phyloP scores from a whole-genome alignment of 2,888 invertebrate genomes.

The Panorpa germanica region DNA sequence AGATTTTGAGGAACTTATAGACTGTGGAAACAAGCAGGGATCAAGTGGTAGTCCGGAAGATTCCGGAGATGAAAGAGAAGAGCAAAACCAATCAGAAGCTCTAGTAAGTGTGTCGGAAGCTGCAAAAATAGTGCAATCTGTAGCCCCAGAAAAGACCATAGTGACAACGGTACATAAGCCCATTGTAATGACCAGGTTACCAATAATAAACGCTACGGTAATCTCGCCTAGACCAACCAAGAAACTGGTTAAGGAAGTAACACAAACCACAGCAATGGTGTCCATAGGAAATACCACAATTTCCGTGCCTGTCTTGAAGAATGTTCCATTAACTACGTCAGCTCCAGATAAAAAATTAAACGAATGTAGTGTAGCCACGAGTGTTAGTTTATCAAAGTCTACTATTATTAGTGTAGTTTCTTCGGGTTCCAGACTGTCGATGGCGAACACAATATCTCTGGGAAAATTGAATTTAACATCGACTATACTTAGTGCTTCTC shows the following conservation, averaged over 20 bases:
- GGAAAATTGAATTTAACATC: constrained; percentile 26
- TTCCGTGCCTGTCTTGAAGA: constrained; percentile 22
- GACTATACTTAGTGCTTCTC: constrained; percentile 19
- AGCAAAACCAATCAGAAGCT: constrained; percentile 13
- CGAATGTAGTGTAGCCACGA: constrained; percentile 25
- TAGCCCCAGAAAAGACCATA: constrained; percentile 4
- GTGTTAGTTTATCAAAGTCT: constrained; percentile 24
- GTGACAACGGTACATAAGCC: background rate
- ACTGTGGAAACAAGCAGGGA: constrained; percentile 37
- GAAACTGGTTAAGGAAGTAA: constrained; percentile 32
- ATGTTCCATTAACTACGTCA: constrained; percentile 16
- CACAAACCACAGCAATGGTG: constrained; percentile 33
- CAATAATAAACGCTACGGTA: constrained; percentile 23
- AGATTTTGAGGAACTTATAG: constrained; percentile 45
- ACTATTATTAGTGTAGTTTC: constrained; percentile 31
- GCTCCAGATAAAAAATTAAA: too few species aligned
- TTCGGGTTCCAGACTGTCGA: constrained; percentile 22
- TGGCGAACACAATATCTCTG: constrained; percentile 24
- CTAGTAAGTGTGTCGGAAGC: constrained; percentile 15
- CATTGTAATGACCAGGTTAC: constrained; percentile 24
- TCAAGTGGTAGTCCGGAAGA: constrained; percentile 20
- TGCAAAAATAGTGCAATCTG: constrained; percentile 13
- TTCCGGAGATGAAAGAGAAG: constrained; percentile 14
- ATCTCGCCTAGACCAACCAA: constrained; percentile 26
- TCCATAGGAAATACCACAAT: constrained; percentile 25